Evolutionary conservation across 2,797 vertebrate genomes (phyloP).

Genomic region (Enteromius trimaculatus): DNA sequence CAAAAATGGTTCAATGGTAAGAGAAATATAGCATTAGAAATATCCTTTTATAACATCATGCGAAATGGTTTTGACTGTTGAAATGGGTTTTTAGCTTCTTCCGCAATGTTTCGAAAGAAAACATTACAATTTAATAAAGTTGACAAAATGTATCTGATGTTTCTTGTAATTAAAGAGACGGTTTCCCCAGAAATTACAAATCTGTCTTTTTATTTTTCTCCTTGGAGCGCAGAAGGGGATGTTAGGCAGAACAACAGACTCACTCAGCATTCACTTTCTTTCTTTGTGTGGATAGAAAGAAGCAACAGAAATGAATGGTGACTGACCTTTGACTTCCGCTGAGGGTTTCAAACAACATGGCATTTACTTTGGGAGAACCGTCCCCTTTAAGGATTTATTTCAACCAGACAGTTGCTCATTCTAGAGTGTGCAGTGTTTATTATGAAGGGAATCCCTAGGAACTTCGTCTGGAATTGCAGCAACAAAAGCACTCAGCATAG

Average conservation of each 20-base stretch:
- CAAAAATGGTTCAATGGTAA: conserved; percentile 14
- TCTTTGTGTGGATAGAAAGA: not conserved
- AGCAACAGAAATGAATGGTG: not conserved
- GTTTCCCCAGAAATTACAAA: not conserved
- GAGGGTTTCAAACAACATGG: not conserved
- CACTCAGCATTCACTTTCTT: not conserved
- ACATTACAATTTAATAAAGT: conserved; percentile 7
- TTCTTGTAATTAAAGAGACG: not conserved
- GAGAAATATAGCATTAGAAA: not conserved
- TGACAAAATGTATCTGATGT: not conserved
- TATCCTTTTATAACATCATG: conserved; percentile 10
- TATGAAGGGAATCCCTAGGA: not conserved
- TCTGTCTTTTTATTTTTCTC: not conserved
- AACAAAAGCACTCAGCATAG: not conserved
- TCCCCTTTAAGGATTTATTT: not conserved
- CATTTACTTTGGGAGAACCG: not conserved
- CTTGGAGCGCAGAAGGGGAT: not conserved
- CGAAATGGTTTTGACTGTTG: conserved; percentile 23
- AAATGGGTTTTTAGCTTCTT: conserved; percentile 21
- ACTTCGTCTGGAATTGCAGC: not conserved
- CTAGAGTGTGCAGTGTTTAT: not conserved
- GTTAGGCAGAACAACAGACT: not conserved
- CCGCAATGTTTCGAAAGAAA: conserved; percentile 2
- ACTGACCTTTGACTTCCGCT: not conserved
- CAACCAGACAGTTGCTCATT: not conserved